These are phyloP conservation scores for Arremon brunneinucha DNA, from an alignment of 2,797 vertebrate genomes.

Conservation along the genomic window DNA sequence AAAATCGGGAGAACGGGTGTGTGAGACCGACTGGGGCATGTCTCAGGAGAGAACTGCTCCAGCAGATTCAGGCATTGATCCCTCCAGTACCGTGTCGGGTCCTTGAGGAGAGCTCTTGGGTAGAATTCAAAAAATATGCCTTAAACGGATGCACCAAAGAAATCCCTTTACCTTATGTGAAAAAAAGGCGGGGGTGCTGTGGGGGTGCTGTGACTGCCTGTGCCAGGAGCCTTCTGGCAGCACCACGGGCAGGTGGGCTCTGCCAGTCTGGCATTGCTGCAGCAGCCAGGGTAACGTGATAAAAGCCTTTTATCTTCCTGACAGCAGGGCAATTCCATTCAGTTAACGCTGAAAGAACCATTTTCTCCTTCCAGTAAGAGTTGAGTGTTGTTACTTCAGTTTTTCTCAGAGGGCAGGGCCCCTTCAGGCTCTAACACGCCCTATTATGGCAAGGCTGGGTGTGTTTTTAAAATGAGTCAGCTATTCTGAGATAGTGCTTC, in stretches of 20 bases:
- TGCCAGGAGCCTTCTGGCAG: not conserved
- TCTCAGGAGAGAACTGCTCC: not conserved
- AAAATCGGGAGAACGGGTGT: accelerated
- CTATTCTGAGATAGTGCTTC: not conserved
- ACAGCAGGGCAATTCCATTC: not conserved
- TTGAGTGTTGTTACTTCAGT: not conserved
- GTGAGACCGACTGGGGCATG: accelerated
- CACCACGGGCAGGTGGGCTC: not conserved
- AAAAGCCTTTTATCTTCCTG: not conserved
- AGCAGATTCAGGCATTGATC: not conserved
- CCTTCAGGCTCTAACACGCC: not conserved
- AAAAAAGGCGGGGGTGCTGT: not conserved
- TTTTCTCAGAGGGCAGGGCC: not conserved
- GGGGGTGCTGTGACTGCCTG: not conserved
- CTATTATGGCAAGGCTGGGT: not conserved
- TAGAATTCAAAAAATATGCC: not conserved
- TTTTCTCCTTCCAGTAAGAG: not conserved
- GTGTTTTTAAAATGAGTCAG: constrained; percentile 37
- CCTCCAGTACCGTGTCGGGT: accelerated
- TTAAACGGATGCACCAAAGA: not conserved
- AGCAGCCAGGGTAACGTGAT: not conserved
- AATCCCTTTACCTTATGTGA: not conserved
- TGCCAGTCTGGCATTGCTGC: not conserved
- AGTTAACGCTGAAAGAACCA: not conserved
- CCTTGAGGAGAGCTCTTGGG: not conserved